Percentiles rank a stretch among this genome's conserved stretches.
Evolutionary conservation across 2,113 vertebrate species (phyloP).

Genomic region (Silurus asotus): DNA sequence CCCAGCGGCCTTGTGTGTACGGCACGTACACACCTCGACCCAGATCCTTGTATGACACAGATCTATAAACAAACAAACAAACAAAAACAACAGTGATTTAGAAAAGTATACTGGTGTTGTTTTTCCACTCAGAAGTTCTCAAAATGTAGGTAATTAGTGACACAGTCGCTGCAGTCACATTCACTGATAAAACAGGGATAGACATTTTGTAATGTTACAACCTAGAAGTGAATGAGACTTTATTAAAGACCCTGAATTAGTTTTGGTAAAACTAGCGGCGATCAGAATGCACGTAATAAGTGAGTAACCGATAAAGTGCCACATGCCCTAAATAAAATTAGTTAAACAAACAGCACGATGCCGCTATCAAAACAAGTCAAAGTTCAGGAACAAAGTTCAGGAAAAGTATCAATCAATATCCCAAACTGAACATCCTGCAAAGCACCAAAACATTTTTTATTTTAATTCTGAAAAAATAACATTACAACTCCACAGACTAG

Average conservation of each 20-base stretch:
- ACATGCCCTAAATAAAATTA: not conserved
- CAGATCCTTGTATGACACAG: constrained; percentile 88
- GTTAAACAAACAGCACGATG: not conserved
- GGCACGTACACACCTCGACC: constrained; percentile 92
- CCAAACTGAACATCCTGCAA: not conserved
- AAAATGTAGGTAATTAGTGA: no score
- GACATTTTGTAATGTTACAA: not conserved
- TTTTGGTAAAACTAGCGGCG: not conserved
- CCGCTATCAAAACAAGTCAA: constrained; percentile 3
- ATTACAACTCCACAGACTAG: not conserved
- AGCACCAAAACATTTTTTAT: not conserved
- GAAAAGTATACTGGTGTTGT: not conserved
- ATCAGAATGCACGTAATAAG: not conserved
- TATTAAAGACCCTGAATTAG: not conserved
- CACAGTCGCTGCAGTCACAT: not conserved
- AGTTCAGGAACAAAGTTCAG: not conserved
- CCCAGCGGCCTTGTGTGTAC: constrained; percentile 98
- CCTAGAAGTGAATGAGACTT: not conserved
- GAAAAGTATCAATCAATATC: not conserved
- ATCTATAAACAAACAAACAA: constrained; percentile 68
- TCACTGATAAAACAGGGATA: not conserved
- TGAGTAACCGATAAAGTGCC: not conserved
- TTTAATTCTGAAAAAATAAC: not conserved
- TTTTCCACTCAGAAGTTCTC: no score
- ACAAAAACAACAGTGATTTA: not conserved